A percentile compares a stretch with the other conserved stretches of the same genome.
phyloP scores from a whole-genome alignment of 2,113 vertebrate genomes.

The Myrmophylax atrothorax region DNA sequence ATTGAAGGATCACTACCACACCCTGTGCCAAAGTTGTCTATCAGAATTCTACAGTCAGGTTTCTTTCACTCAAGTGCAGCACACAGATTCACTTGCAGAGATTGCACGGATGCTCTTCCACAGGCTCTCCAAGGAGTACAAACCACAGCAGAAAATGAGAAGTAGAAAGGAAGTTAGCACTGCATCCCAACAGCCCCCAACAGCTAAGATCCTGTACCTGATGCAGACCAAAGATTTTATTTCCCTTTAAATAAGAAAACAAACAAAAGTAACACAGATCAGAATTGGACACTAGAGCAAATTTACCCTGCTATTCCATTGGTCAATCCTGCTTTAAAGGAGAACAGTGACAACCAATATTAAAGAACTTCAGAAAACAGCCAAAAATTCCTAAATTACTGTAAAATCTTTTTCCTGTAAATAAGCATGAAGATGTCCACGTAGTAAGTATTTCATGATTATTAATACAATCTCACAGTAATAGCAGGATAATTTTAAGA shows the following conservation, averaged over 20 bases:
- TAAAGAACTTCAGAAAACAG: not conserved
- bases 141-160: not conserved
- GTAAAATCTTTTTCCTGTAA: not conserved
- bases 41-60: not conserved
- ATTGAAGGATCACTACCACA: not conserved
- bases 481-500: not conserved
- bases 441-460: not conserved
- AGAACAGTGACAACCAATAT: not conserved
- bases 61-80: not conserved
- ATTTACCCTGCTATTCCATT: not conserved
- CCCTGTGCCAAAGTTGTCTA: not conserved
- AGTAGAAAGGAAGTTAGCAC: not conserved
- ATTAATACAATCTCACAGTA: not conserved
- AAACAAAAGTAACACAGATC: not conserved
- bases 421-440: not conserved
- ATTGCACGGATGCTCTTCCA: not conserved
- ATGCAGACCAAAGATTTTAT: not conserved
- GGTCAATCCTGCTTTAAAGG: not conserved
- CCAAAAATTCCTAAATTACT: not conserved
- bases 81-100: not conserved
- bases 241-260: not conserved
- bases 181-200: not conserved
- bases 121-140: not conserved
- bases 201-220: not conserved
- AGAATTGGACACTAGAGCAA: not conserved